Conservation (phyloP, 2,797 vertebrate genomes). For the Pipistrellus kuhlii region DNA sequence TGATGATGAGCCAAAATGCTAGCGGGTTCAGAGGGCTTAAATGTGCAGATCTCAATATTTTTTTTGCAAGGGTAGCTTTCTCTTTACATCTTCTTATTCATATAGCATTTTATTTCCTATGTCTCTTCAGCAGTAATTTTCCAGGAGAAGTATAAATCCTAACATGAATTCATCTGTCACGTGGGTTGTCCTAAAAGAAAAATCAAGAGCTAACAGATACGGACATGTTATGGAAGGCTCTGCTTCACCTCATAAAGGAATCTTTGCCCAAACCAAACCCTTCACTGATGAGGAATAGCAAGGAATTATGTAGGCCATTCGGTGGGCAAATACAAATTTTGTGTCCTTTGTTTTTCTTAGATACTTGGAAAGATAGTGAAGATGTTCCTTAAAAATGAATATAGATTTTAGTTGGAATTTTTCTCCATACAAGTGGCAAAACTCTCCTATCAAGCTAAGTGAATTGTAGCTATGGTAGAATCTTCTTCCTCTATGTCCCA, state of each 20-base stretch:
- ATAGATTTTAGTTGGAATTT: constrained; percentile 24
- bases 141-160: constrained; percentile 67
- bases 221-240: constrained; percentile 34
- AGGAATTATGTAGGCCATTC: not conserved
- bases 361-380: not conserved
- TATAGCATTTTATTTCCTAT: constrained; percentile 74
- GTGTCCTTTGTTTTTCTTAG: not conserved
- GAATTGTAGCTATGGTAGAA: not conserved
- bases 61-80: constrained; percentile 78
- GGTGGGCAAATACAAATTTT: not conserved
- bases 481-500: not conserved
- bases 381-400: not conserved
- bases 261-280: not conserved
- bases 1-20: constrained; percentile 77
- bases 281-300: not conserved
- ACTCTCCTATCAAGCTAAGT: not conserved
- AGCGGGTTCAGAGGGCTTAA: constrained; percentile 74
- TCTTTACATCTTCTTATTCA: constrained; percentile 76
- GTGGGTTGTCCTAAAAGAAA: constrained; percentile 56
- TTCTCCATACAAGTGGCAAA: not conserved
- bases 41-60: constrained; percentile 72
- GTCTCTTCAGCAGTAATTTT: constrained; percentile 65
- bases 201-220: not conserved
- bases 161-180: constrained; percentile 64
- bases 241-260: not conserved